phyloP scores from a whole-genome alignment of 2,113 vertebrate species.

The Rhea pennata region DNA sequence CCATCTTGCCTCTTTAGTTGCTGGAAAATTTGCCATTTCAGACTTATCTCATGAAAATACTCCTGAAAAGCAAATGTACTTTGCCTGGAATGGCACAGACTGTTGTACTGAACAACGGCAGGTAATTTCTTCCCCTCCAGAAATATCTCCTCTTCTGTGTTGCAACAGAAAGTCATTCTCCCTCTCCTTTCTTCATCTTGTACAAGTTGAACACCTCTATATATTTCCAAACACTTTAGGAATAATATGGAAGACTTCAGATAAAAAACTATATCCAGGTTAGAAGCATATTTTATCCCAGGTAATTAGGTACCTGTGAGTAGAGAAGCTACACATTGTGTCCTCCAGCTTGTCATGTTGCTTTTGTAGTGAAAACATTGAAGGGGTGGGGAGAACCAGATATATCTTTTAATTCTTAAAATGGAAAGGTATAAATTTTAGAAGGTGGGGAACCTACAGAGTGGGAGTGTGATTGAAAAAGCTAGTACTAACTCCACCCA shows the following conservation, averaged over 20 bases:
- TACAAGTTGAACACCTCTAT: background rate
- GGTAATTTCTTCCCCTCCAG: background rate
- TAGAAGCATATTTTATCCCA: background rate
- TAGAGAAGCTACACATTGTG: background rate
- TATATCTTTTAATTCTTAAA: background rate
- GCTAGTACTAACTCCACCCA: background rate
- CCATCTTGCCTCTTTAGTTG: background rate
- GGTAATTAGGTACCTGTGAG: background rate
- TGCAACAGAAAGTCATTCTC: background rate
- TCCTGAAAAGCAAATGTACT: background rate
- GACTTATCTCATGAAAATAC: background rate
- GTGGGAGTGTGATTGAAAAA: background rate
- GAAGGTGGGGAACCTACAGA: background rate
- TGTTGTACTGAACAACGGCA: background rate
- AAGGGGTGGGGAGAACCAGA: background rate
- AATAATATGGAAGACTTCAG: background rate
- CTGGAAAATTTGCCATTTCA: background rate
- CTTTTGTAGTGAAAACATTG: background rate
- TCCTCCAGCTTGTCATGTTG: background rate
- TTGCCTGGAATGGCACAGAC: background rate
- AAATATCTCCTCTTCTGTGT: background rate
- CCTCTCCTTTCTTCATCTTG: background rate
- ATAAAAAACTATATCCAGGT: background rate
- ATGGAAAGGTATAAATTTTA: background rate
- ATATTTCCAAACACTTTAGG: background rate